Evolutionary conservation across 2,113 vertebrate species (phyloP), one percentile per base, ranked within the genome.

Genomic region (Oncorhynchus masou): DNA sequence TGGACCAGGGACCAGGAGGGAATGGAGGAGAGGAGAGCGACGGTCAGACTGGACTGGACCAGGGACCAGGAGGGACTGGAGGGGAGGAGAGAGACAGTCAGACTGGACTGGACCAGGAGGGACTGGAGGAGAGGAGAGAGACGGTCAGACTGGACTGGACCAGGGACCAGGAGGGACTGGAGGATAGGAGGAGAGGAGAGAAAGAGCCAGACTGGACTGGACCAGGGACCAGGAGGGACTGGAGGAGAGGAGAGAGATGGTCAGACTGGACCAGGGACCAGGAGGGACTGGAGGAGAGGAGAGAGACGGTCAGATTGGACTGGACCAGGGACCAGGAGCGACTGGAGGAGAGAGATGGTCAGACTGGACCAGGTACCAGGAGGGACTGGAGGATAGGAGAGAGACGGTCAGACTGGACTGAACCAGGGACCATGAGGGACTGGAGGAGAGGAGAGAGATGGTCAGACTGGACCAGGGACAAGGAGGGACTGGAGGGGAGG

Each of bases 101-200:
- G 25, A 20, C 24, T 25, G 24, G 1, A 25, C 24, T 1, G 24
- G 24, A 25, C 24, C 24, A 25, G 24, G 1, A 25, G 24, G 24
- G 24, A 25, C 24, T 25, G 24, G 24, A 25, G 24, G 24, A 25
- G 24, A 25, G 24, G 24, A 25, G 24, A 25, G 24, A 25, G 24
- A 25, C 24, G n/a, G n/a, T n/a, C n/a, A n/a, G n/a, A n/a, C n/a
- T 13, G 29, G 19, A 27, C 19, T 12, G 45, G 8, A 5, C 11
- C 54, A 27, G 24, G 75, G 8, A 75, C 12, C 45, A 73, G 72
- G 11, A 71, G 0, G 27, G 78, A 59, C 91, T 92, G 59, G 5
- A 68, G 8, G 70, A 24, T n/a, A n/a, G n/a, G 74, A 31, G 29
- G 2, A 72, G 31, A 74, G 11, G n/a, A n/a, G n/a, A n/a, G n/a